phyloP scores from a whole-genome alignment of 2,113 vertebrate genomes.

The Seriola quinqueradiata region DNA sequence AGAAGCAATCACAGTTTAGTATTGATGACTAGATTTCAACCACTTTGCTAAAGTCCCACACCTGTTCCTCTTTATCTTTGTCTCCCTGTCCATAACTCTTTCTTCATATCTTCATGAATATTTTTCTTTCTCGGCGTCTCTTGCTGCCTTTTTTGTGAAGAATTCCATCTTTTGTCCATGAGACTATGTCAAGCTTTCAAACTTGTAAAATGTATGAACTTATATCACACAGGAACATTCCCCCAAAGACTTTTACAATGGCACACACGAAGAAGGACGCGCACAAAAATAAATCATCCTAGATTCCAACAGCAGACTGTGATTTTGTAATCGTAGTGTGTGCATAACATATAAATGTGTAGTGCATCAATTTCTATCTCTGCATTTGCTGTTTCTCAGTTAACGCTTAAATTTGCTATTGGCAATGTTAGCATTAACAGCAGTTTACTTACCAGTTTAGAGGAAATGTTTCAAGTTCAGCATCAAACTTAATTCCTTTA shows the following conservation, averaged over 20 bases:
- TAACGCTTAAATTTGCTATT: background rate
- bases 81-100: background rate
- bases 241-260: background rate
- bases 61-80: background rate
- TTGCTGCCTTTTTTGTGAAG: background rate
- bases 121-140: background rate
- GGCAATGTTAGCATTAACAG: no score
- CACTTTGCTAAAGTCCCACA: constrained; percentile 9
- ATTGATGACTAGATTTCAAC: constrained; percentile 9
- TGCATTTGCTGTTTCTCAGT: background rate
- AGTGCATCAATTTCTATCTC: background rate
- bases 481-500: no score
- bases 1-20: background rate
- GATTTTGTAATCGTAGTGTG: background rate
- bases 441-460: no score
- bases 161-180: background rate
- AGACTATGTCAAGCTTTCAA: background rate
- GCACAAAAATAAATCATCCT: background rate
- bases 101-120: background rate
- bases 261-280: background rate
- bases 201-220: background rate
- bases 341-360: background rate
- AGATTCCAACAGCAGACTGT: background rate
- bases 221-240: background rate
- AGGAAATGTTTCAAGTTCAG: no score